These are phyloP conservation scores for Pseudorasbora parva DNA, from an alignment of 2,113 vertebrate species.

Conservation along the genomic window DNA sequence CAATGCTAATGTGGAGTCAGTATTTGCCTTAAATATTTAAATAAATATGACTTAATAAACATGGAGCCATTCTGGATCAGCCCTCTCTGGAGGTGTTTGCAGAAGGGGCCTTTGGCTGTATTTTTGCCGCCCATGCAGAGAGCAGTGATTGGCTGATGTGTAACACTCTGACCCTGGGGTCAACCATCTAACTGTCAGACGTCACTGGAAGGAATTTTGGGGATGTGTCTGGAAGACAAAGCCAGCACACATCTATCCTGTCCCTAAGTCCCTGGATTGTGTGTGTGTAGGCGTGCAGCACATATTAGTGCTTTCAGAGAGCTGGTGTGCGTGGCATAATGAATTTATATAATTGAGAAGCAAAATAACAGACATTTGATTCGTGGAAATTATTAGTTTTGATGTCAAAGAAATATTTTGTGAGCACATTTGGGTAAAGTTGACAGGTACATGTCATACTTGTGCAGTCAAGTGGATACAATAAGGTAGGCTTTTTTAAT, in stretches of 20 bases:
- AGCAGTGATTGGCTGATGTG: constrained; percentile 42
- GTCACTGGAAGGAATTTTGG: constrained; percentile 59
- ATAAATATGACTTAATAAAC: constrained; percentile 18
- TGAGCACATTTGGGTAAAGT: not conserved
- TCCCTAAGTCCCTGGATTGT: not conserved
- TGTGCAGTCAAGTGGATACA: not conserved
- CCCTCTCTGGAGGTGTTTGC: constrained; percentile 41
- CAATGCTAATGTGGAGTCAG: not conserved
- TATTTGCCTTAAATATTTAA: not conserved
- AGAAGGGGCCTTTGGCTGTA: constrained; percentile 23
- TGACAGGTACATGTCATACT: not conserved
- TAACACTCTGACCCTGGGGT: constrained; percentile 32
- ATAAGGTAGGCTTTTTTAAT: not conserved
- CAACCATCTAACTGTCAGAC: constrained; percentile 41
- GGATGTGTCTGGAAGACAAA: constrained; percentile 58
- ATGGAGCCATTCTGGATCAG: constrained; percentile 5
- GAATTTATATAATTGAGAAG: constrained; percentile 10
- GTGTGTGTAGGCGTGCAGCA: constrained; percentile 53
- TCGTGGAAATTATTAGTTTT: not conserved
- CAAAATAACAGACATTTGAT: not conserved
- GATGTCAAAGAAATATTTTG: constrained; percentile 10
- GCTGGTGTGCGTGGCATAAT: not conserved
- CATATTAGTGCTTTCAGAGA: constrained; percentile 40
- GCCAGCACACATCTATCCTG: constrained; percentile 49
- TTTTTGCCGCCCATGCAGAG: constrained; percentile 43